Base-by-base conservation (phyloP, 2,113 vertebrate genomes). In the Macroglossus sobrinus region DNA sequence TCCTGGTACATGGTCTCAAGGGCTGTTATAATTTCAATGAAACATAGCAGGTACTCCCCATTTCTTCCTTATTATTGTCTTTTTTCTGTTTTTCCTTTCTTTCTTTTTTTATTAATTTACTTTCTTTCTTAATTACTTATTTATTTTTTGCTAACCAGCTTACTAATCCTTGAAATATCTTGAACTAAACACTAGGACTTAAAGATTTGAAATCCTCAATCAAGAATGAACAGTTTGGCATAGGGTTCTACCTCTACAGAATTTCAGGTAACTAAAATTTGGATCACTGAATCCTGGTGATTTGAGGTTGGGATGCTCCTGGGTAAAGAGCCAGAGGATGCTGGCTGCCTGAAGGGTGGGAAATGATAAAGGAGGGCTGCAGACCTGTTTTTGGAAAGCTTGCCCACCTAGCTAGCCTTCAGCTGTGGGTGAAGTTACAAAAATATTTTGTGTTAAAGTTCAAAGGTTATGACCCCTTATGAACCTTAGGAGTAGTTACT, bases 151-250 rank as follows among this genome's bases (percentile, higher is more conserved):
- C 35, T 57, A 12, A 81, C 7, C 19, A 38, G 28, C 40, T 68
- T 61, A 75, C 14, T 80, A 53, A 59, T 82, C 15, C 61, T 94
- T 91, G 22, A 68, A 89, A 85, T 55, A 14, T 78, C 22, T 71
- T 82, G 91, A 68, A 43, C 11, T 69, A 11, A 43, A 47, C 28
- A 26, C 9, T 68, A 69, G 53, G 76, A 45, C 35, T 61, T 59
- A 33, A 84, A 84, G 33, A 16, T 12, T n/a, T 95, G n/a, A 61
- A 43, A 43, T n/a, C 38, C 35, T 93, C n/a, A 64, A 0, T 40
- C 28, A 30, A 7, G 15, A 35, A 33, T 43, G 38, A 94, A 38
- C 1, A 1, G 12, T 0, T 18, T 89, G 78, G 13, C 9, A 1
- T 1, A 21, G 0, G 6, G 2, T 35, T 43, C 7, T 74, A 66